A percentile compares a stretch with the other conserved stretches of the same genome.
Evolutionary conservation across 1,140 invertebrate species (phyloP).

Genomic region (Dysdera silvatica): DNA sequence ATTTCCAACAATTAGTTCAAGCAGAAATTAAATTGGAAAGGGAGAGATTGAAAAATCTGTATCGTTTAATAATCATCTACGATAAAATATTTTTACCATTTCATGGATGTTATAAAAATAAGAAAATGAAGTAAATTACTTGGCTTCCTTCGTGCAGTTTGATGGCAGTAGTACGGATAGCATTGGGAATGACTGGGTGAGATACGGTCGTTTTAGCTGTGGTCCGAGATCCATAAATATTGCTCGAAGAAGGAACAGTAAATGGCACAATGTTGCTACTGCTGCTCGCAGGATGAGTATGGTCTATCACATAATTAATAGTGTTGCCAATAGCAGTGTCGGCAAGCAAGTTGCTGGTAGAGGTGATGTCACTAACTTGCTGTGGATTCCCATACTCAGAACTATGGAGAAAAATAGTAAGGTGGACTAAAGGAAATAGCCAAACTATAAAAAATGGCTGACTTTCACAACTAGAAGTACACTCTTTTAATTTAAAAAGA

Average conservation of each 20-base stretch:
- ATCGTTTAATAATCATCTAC: too few relatives aligned
- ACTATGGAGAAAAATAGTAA: conserved; percentile 1
- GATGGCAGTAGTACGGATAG: conserved; percentile 60
- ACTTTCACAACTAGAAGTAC: not conserved
- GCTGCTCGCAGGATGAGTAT: not conserved
- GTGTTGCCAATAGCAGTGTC: not conserved
- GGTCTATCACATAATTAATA: conserved; percentile 16
- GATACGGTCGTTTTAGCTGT: not conserved
- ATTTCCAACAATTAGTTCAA: too few relatives aligned
- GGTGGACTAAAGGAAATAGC: not conserved
- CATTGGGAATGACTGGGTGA: conserved; percentile 39
- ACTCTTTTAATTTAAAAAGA: not conserved
- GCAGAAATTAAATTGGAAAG: too few relatives aligned
- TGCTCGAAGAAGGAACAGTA: conserved; percentile 3
- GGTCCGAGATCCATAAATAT: not conserved
- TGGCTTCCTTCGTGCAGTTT: conserved; percentile 64
- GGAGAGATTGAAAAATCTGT: too few relatives aligned
- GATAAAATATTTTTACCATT: too few relatives aligned
- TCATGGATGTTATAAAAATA: not conserved
- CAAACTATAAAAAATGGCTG: not conserved
- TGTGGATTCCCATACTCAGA: conserved; percentile 31
- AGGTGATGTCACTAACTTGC: conserved; percentile 33
- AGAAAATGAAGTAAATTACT: conserved; percentile 41
- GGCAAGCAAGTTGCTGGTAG: conserved; percentile 28
- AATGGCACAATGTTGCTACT: conserved; percentile 10